phyloP scores from a whole-genome alignment of 1,140 invertebrate species.

The Drosophila serrata region DNA sequence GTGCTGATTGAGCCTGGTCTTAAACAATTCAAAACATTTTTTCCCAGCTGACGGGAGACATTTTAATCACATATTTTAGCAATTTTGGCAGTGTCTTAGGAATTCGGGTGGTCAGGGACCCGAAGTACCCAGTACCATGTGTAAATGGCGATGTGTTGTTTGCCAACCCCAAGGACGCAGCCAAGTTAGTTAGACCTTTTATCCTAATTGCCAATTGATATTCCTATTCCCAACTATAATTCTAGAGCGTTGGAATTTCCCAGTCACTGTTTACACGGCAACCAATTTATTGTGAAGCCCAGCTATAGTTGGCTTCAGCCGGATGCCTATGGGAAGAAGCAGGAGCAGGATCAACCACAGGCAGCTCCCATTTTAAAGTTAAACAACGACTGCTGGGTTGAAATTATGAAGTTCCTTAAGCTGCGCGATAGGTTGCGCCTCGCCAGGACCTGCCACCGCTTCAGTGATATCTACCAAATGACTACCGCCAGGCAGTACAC shows the following conservation, averaged over 20 bases:
- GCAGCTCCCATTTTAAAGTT: constrained; percentile 30
- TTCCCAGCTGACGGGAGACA: constrained; percentile 6
- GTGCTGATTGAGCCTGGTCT: background rate
- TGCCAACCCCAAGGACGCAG: constrained; percentile 39
- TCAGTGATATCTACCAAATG: constrained; percentile 23
- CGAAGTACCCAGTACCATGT: background rate
- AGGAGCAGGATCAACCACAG: too few relatives aligned
- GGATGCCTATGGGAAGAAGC: constrained; percentile 18
- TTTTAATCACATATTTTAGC: background rate
- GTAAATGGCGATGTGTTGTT: constrained; percentile 45
- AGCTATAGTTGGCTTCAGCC: constrained; percentile 76
- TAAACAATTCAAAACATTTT: background rate
- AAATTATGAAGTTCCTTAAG: constrained; percentile 17
- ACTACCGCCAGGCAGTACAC: constrained; percentile 22
- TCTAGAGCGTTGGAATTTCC: constrained; percentile 26
- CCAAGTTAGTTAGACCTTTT: constrained; percentile 45
- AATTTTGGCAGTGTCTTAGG: background rate
- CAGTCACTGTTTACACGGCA: constrained; percentile 10
- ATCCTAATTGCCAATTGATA: rapidly evolving
- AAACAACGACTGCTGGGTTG: constrained; percentile 46
- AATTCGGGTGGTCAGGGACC: background rate
- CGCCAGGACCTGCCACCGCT: constrained; percentile 47
- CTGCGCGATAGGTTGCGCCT: constrained; percentile 48
- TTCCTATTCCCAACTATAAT: too few relatives aligned
- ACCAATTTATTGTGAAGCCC: constrained; percentile 27